These are phyloP conservation scores for Lepilemur ruficaudatus DNA, from an alignment of 2,797 vertebrate species.

Conservation along the genomic window DNA sequence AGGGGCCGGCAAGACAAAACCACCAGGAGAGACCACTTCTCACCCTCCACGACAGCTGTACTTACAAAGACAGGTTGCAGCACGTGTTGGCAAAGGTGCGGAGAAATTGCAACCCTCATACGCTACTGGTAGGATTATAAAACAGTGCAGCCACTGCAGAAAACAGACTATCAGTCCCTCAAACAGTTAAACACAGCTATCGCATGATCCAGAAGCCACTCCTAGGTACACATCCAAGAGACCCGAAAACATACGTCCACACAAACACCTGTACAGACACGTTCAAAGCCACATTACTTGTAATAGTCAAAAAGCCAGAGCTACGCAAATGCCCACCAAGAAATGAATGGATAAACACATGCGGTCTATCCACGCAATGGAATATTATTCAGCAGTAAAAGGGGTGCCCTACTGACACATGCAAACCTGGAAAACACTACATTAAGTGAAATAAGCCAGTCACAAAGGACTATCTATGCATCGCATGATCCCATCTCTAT, in stretches of 20 bases:
- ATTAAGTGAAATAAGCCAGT: background rate
- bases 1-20: background rate
- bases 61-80: background rate
- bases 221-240: background rate
- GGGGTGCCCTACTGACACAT: accelerated
- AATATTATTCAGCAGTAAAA: background rate
- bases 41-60: accelerated
- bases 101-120: background rate
- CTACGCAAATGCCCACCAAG: accelerated
- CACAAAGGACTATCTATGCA: too few species aligned
- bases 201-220: background rate
- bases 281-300: background rate
- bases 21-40: background rate
- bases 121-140: background rate
- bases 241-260: accelerated
- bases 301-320: too few species aligned
- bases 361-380: accelerated
- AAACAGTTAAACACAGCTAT: too few species aligned
- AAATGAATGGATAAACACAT: accelerated
- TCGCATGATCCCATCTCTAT: accelerated
- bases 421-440: accelerated
- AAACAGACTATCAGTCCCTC: background rate
- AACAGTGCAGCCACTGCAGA: accelerated
- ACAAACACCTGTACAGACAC: accelerated
- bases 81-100: accelerated